These are phyloP conservation scores for Tangara arthus DNA, from an alignment of 2,797 vertebrate species.

Conservation along the genomic window DNA sequence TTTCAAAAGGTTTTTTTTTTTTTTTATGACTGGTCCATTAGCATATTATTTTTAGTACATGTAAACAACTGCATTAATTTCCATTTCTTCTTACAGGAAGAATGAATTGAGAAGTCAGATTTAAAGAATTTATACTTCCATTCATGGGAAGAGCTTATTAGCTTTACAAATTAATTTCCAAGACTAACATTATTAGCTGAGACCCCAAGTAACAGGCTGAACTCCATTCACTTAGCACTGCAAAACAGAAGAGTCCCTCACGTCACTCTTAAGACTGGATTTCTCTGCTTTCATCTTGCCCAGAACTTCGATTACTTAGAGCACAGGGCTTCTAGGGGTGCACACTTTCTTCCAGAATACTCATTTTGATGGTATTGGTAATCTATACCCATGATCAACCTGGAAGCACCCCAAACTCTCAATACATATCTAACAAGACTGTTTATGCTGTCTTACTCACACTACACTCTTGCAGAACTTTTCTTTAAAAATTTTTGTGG, in stretches of 20 bases:
- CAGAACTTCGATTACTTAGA: not conserved
- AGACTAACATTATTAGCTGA: not conserved
- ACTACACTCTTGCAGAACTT: rapidly evolving
- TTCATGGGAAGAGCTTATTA: not conserved
- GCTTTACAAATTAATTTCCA: not conserved
- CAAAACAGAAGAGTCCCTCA: not conserved
- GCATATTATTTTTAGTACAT: not conserved
- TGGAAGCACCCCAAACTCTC: not conserved
- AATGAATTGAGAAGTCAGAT: not conserved
- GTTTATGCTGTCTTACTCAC: not conserved
- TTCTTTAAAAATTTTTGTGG: not conserved
- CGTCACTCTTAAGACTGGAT: not conserved
- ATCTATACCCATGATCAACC: not conserved
- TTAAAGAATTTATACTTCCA: not conserved
- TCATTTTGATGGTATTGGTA: not conserved
- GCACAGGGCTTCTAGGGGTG: not conserved
- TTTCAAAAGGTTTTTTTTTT: rapidly evolving
- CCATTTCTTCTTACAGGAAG: not conserved
- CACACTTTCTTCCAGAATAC: not conserved
- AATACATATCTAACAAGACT: not conserved
- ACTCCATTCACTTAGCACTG: not conserved
- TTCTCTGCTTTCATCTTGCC: not conserved
- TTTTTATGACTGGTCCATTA: not conserved
- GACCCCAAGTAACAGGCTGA: not conserved
- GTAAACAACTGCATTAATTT: not conserved